Base-by-base conservation (phyloP, 2,113 vertebrate species). In the Eptatretus burgeri region DNA sequence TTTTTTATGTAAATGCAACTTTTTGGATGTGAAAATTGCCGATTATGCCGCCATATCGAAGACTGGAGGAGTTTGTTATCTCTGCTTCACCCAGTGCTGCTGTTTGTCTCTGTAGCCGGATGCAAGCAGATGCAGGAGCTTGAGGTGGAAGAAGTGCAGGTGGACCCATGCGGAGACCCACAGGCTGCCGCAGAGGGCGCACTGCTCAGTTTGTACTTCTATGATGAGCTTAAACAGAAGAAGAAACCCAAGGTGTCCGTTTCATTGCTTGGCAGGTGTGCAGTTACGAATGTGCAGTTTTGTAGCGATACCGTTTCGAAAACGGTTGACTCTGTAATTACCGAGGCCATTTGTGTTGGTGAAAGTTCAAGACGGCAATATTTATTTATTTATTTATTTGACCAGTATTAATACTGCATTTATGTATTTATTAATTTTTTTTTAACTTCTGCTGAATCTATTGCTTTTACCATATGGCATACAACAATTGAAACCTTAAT, bases 181-280 rank as follows among this genome's bases (percentile, higher is more conserved):
- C 86, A 95, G 68, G 79, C 86, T 0, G 87, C 91, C 16, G 91
- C 91, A 5, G 91, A 98, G 75, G 91, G 91, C 0, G 81, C 91
- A 0, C 53, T 79, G 65, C 79, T 98, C 1, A 82, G 88, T 9
- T 73, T 95, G 69, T 87, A 82, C 66, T 75, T 84, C n/a, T 98
- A 85, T 2, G 79, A 86, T 2, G 78, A 84, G 51, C 75, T 93
- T 5, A 98, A 95, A 73, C 74, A 78, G 66, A 93, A 89, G 66
- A 95, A 86, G 77, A 95, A 82, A 71, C 69, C 69, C 56, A 69
- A 62, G 17, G 78, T 86, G 64, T 76, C 76, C 1, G 70, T 76
- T 1, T 73, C 77, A 69, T 81, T 84, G 18, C 72, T 86, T 27
- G 77, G 79, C 70, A 84, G 86, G 91, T 95, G 75, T 75, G 56